These are phyloP conservation scores for Mungos mungo DNA, from an alignment of 2,113 vertebrate species.

Conservation along the genomic window DNA sequence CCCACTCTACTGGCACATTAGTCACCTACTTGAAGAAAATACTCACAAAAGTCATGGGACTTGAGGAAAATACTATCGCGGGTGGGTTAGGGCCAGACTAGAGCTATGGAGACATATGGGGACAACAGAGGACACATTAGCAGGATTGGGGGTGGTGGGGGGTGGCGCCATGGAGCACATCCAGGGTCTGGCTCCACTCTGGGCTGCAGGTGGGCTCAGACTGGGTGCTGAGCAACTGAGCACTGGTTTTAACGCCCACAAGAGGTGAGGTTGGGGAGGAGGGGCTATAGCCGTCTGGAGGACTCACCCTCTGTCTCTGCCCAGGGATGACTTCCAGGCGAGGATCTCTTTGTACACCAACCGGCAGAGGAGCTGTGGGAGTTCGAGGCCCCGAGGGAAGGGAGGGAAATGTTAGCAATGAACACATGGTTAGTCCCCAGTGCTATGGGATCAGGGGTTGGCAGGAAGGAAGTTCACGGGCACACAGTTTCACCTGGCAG, in stretches of 20 bases:
- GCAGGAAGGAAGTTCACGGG: not conserved
- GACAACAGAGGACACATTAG: conserved; percentile 62
- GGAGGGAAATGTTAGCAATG: not conserved
- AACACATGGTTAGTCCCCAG: not conserved
- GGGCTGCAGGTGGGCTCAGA: not conserved
- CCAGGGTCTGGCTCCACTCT: not conserved
- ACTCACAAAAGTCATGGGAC: conserved; percentile 86
- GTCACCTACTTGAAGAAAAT: conserved; percentile 55
- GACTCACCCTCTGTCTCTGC: conserved; percentile 88
- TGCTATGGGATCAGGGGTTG: not conserved
- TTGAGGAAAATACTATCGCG: conserved; percentile 77
- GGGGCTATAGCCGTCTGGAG: rapidly evolving
- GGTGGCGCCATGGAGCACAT: not conserved
- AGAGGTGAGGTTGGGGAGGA: not conserved
- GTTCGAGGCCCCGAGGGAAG: not conserved
- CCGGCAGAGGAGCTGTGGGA: conserved; percentile 89
- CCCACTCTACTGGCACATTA: not conserved
- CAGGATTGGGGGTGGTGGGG: rapidly evolving
- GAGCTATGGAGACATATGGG: conserved; percentile 84
- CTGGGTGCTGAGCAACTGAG: not conserved
- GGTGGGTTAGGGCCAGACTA: conserved; percentile 85
- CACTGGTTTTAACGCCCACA: not conserved
- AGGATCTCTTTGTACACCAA: conserved; percentile 93
- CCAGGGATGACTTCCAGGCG: conserved; percentile 85
- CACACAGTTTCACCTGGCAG: no score